Base-by-base conservation (phyloP, 2,888 invertebrate genomes). In the Parasteatoda lunata region DNA sequence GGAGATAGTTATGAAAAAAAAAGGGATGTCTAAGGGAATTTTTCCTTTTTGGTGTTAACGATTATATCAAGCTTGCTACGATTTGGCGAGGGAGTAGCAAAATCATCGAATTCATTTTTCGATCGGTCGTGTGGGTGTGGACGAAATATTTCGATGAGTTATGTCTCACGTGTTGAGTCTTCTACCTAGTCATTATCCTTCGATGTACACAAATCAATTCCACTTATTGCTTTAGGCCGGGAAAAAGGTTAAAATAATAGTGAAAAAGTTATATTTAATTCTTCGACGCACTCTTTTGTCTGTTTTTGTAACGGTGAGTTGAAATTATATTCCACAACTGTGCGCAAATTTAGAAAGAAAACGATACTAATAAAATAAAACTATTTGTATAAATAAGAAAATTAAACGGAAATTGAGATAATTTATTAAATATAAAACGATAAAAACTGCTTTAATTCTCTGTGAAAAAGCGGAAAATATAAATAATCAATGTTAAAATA, bases 31-130 rank as follows among this genome's bases (percentile, higher is more conserved):
- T 54, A 5, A 47, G 45, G 51, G 64, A 45, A 52, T 47, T 54
- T 30, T 8, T 30, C 30, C 7, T 73, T 73, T 30, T 51, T 49
- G 71, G 49, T 15, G 48, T 71, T 5, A 71, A n/a, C 15, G 49
- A 15, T 54, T 11, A 64, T 68, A 4, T 68, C 51, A 68, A 54
- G 72, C 5, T 1, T 51, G 72, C 51, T 11, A 15, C 13, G 65
- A 7, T 64, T 9, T 4, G 5, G 30, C 15, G 15, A 54, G 15
- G 4, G 7, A 15, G 52, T 5, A 64, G 47, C 4, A n/a, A 30
- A 64, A 13, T 8, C 13, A 13, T 64, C 30, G 45, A 75, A 64
- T 11, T 15, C 64, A 65, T 76, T 64, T 76, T 49, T 66, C 76
- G 47, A 47, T 72, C 47, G 45, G 59, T 59, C 54, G 30, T 47